Percentiles rank a stretch among this genome's conserved stretches.
These are phyloP conservation scores for Micrasema minimum DNA, from an alignment of 1,140 invertebrate genomes.

Conservation along the genomic window DNA sequence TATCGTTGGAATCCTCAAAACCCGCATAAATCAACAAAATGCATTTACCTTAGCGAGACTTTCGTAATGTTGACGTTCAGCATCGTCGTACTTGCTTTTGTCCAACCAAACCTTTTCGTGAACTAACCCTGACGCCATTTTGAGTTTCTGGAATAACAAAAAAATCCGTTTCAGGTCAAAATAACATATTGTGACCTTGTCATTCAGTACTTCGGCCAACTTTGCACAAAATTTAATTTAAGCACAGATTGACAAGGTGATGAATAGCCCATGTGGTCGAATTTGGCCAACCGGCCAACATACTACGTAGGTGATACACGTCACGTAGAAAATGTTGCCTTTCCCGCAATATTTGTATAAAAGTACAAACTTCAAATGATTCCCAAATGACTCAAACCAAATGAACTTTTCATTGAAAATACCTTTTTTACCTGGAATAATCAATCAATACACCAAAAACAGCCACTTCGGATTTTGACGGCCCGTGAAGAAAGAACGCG, in stretches of 20 bases:
- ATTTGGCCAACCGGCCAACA: slow-evolving; percentile 42
- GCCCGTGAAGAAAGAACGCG: slow-evolving; percentile 27
- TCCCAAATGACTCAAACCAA: too few species aligned
- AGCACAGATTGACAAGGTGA: slow-evolving; percentile 13
- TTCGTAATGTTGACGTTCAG: slow-evolving; percentile 71
- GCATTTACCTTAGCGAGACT: slow-evolving; percentile 67
- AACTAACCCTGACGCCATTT: slow-evolving; percentile 43
- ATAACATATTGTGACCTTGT: slow-evolving; percentile 17
- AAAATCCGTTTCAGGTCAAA: slow-evolving; percentile 11
- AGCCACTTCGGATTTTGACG: slow-evolving; percentile 36
- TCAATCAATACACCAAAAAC: slow-evolving; percentile 44
- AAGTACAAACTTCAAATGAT: too few species aligned
- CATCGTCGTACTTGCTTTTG: slow-evolving; percentile 62
- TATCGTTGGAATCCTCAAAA: too few species aligned
- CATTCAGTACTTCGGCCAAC: slow-evolving; percentile 33
- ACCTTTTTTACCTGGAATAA: slow-evolving; percentile 36
- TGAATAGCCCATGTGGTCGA: slow-evolving; percentile 44
- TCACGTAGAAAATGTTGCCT: slow-evolving; percentile 21
- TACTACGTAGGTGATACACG: slow-evolving; percentile 22
- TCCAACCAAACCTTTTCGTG: slow-evolving; percentile 46
- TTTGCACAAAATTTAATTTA: slow-evolving; percentile 23
- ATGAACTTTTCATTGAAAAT: too few species aligned
- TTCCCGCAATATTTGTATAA: too few species aligned
- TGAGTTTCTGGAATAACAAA: slow-evolving; percentile 32
- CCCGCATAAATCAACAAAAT: slow-evolving; percentile 1